Base-by-base conservation (phyloP, 2,888 invertebrate species). In the Trichogramma dendrolimi region DNA sequence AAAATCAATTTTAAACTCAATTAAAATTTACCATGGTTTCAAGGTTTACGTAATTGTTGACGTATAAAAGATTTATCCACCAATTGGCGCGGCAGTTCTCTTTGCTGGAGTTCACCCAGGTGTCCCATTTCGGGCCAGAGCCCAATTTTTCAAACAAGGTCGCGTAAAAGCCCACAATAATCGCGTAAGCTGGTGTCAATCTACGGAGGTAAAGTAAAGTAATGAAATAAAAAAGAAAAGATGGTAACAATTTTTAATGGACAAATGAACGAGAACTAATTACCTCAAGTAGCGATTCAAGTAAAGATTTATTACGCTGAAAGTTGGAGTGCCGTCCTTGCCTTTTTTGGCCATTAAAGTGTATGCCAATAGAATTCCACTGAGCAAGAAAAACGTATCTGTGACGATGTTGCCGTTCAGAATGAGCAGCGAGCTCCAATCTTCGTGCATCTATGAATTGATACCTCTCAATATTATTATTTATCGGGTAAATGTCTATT, bases 81-180 rank as follows among this genome's bases (percentile, higher is more conserved):
- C 81, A 81, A 58, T 76, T 76, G 5, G 72, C 67, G 1, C 71
- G 68, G 63, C 81, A 81, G 54, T 70, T 70, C 39, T 74, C 66
- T 42, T 71, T 70, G 7, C 78, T 75, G 54, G 76, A 75, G n/a
- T 78, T 76, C 52, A 88, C 80, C 71, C 82, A 81, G 6, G 82
- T 77, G 44, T 85, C 81, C 92, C 92, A 92, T 38, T 89, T 78
- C 0, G 91, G 91, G 0, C 92, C 92, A 64, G 85, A 85, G 1
- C 87, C 89, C 8, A 89, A 74, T 72, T 87, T 85, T 6, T 85
- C 82, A 48, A 90, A 81, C 80, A 89, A 84, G 0, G 90, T 90
- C 71, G 87, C 86, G 73, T 90, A 89, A 69, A 91, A 86, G 27
- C 87, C 83, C 71, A 92, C 84, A 14, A 91, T 83, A 2, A 89